Evolutionary conservation across 2,113 vertebrate species (phyloP).

Genomic region (Camelus bactrianus): DNA sequence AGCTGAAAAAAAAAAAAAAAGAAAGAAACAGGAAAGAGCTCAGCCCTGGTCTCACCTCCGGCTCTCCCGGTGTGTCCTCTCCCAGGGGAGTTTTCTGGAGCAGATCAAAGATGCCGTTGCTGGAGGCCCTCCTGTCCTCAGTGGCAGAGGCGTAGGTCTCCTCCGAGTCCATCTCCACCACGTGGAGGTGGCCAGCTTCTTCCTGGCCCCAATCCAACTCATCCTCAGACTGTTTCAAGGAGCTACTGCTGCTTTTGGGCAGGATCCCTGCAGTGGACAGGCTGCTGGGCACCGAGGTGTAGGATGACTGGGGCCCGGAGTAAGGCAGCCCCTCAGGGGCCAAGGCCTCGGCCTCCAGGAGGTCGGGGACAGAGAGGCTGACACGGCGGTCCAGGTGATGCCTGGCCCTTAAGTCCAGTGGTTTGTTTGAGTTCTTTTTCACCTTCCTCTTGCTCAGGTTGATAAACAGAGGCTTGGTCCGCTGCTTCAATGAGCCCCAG

Average conservation of each 20-base stretch:
- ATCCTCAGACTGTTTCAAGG: slow-evolving; percentile 67
- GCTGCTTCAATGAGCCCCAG: slow-evolving; percentile 89
- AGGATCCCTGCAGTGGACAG: slow-evolving; percentile 80
- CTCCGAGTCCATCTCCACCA: rapidly evolving
- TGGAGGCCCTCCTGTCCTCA: not conserved
- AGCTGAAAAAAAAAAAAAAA: not conserved
- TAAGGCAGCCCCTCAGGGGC: slow-evolving; percentile 69
- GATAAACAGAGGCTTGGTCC: slow-evolving; percentile 86
- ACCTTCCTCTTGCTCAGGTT: slow-evolving; percentile 85
- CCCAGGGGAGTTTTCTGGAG: slow-evolving; percentile 73
- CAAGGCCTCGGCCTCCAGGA: slow-evolving; percentile 84
- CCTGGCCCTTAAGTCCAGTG: slow-evolving; percentile 70
- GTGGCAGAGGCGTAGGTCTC: rapidly evolving
- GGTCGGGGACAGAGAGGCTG: slow-evolving; percentile 88
- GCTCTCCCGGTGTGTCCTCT: not conserved
- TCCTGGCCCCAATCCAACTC: slow-evolving; percentile 78
- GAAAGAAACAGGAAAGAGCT: rapidly evolving
- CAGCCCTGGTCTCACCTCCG: slow-evolving; percentile 82
- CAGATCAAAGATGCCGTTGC: slow-evolving; percentile 68
- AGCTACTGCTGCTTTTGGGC: slow-evolving; percentile 78
- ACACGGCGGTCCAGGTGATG: slow-evolving; percentile 85
- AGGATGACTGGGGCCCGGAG: slow-evolving; percentile 68
- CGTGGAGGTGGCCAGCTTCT: not conserved
- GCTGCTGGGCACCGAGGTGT: slow-evolving; percentile 77
- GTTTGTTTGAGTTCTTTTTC: slow-evolving; percentile 82